Evolutionary conservation across 2,797 vertebrate genomes (phyloP).

Genomic region (Aratinga solstitialis): DNA sequence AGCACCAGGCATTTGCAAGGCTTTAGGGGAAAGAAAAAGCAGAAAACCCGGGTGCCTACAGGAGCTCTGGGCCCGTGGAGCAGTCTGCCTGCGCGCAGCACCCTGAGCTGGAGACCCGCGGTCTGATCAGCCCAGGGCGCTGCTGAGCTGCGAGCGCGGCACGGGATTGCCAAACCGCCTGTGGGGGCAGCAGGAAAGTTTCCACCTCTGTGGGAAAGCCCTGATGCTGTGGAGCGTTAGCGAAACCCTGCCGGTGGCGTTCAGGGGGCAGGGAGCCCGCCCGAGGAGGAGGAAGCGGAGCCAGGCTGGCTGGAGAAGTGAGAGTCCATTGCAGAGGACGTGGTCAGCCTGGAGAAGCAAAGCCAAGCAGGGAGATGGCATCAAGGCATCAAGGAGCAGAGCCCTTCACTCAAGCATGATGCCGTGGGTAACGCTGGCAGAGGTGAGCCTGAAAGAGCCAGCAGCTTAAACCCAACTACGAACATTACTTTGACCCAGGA

Average conservation of each 20-base stretch:
- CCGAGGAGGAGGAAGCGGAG: not conserved
- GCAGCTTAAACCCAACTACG: not conserved
- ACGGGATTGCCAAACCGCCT: not conserved
- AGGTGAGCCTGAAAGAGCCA: not conserved
- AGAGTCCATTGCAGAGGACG: not conserved
- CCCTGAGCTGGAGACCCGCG: not conserved
- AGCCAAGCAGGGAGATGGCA: not conserved
- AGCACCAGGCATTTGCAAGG: not conserved
- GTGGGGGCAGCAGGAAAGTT: not conserved
- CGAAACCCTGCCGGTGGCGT: not conserved
- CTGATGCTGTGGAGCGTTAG: not conserved
- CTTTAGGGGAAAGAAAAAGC: not conserved
- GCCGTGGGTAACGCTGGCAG: not conserved
- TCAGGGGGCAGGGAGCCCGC: not conserved
- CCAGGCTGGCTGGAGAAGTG: not conserved
- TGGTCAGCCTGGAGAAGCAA: not conserved
- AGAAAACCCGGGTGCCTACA: not conserved
- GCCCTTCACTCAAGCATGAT: accelerated
- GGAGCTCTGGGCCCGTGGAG: not conserved
- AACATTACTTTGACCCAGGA: not conserved
- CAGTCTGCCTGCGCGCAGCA: not conserved
- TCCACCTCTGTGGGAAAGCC: not conserved
- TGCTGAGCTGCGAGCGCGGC: not conserved
- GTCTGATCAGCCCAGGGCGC: not conserved
- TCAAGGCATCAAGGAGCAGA: not conserved